Evolutionary conservation across 2,797 vertebrate genomes (phyloP).

Genomic region (Intellagama lesueurii): DNA sequence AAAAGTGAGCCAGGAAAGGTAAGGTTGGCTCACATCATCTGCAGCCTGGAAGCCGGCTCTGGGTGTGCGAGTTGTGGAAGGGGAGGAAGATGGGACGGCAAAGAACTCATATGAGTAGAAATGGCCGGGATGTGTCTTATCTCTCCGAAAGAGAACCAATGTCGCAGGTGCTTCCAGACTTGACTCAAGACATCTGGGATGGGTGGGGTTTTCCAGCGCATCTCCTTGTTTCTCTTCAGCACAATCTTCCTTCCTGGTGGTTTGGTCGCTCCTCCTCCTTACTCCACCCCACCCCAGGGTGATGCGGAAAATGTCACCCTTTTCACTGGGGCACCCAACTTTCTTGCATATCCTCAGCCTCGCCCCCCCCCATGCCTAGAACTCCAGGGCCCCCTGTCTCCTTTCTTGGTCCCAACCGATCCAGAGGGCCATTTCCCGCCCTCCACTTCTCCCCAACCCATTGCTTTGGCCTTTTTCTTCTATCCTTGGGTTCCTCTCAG

Average conservation of each 20-base stretch:
- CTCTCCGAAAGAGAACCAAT: not conserved
- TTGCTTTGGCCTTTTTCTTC: not conserved
- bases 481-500: too few species aligned
- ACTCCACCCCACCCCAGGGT: too few species aligned
- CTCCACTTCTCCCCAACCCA: too few species aligned
- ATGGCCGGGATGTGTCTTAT: not conserved
- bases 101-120: not conserved
- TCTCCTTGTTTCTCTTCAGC: not conserved
- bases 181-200: not conserved
- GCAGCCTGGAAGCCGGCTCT: not conserved
- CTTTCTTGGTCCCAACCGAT: not conserved
- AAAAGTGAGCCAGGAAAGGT: too few species aligned
- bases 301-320: too few species aligned
- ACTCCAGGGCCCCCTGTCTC: too few species aligned
- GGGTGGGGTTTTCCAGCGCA: not conserved
- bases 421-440: not conserved
- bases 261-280: too few species aligned
- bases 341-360: too few species aligned
- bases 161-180: not conserved
- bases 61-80: not conserved
- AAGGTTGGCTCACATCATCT: too few species aligned
- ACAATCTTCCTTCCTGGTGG: too few species aligned
- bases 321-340: too few species aligned
- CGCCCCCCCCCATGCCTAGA: too few species aligned
- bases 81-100: not conserved